phyloP scores from a whole-genome alignment of 2,113 vertebrate genomes.

The Ammospiza caudacuta region DNA sequence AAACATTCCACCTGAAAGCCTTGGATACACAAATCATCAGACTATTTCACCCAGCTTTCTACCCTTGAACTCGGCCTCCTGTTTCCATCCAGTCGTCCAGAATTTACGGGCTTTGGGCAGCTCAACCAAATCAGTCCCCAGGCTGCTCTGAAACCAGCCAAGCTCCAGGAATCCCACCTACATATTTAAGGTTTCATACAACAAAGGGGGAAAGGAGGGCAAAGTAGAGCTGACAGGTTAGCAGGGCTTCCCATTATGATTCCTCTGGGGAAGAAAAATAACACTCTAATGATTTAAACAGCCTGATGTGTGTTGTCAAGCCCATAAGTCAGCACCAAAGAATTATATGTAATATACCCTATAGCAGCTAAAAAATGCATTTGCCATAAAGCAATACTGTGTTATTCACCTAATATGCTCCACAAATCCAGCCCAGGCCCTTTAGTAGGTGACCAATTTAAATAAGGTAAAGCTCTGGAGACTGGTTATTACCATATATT shows the following conservation, averaged over 20 bases:
- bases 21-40: background rate
- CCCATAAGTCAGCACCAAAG: constrained; percentile 38
- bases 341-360: background rate
- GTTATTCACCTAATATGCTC: background rate
- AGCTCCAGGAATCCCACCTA: constrained; percentile 23
- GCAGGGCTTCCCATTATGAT: constrained; percentile 16
- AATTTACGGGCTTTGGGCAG: constrained; percentile 7
- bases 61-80: background rate
- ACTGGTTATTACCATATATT: background rate
- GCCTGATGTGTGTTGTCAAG: constrained; percentile 8
- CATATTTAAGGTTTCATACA: constrained; percentile 28
- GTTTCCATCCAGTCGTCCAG: constrained; percentile 1
- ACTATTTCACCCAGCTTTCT: background rate
- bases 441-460: constrained; percentile 31
- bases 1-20: background rate
- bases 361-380: constrained; percentile 28
- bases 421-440: background rate
- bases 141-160: constrained; percentile 10
- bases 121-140: constrained; percentile 8
- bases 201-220: background rate
- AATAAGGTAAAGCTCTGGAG: constrained; percentile 2
- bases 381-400: background rate
- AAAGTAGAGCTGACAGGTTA: background rate
- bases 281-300: constrained; percentile 57
- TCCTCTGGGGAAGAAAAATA: constrained; percentile 41